Percentiles rank a stretch among this genome's conserved stretches.
These are phyloP conservation scores for Brachypteracias leptosomus DNA, from an alignment of 2,113 vertebrate genomes.

Conservation along the genomic window DNA sequence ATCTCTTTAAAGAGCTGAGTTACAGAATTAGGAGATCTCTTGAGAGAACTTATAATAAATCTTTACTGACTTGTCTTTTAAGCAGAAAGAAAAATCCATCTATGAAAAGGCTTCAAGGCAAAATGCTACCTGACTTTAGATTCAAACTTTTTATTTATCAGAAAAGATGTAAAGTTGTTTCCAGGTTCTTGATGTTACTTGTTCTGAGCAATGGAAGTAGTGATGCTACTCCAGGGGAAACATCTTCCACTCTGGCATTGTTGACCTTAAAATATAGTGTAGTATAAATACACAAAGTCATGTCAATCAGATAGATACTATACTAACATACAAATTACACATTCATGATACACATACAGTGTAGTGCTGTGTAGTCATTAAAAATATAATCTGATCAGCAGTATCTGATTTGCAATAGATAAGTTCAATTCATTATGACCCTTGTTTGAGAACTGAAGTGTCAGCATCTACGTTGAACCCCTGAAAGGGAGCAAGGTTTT, in stretches of 20 bases:
- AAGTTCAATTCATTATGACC: neutral
- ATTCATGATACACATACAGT: neutral
- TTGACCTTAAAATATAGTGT: neutral
- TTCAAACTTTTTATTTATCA: constrained; percentile 66
- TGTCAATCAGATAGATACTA: neutral
- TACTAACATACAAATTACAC: neutral
- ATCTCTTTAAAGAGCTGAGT: constrained; percentile 52
- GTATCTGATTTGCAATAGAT: neutral
- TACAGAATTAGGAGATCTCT: constrained; percentile 39
- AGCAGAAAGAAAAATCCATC: constrained; percentile 57
- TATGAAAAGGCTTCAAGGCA: constrained; percentile 66
- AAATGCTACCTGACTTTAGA: constrained; percentile 58
- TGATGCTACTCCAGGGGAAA: constrained; percentile 38
- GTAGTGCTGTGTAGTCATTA: neutral
- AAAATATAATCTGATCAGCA: neutral
- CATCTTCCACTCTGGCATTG: neutral
- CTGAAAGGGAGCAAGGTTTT: neutral
- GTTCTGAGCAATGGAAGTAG: constrained; percentile 23
- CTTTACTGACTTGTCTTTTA: constrained; percentile 65
- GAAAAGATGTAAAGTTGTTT: neutral
- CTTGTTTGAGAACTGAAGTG: neutral
- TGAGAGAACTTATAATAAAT: constrained; percentile 66
- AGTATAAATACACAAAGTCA: neutral
- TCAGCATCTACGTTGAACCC: neutral
- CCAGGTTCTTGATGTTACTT: constrained; percentile 7